A percentile compares a stretch with the other conserved stretches of the same genome.
Conservation (phyloP, 2,797 vertebrate genomes). For the Tenualosa ilisha region DNA sequence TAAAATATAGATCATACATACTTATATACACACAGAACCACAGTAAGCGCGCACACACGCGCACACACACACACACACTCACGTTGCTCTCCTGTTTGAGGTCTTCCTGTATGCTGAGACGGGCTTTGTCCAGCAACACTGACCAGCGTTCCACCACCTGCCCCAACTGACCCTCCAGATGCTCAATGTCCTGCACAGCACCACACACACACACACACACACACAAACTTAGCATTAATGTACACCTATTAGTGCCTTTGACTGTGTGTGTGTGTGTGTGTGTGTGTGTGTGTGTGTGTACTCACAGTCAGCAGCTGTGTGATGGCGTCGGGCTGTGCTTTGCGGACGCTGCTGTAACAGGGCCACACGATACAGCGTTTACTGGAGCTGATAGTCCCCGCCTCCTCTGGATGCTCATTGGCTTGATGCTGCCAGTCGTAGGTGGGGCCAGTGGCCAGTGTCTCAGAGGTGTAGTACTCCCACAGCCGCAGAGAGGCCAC, state of each 20-base stretch:
- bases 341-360: conserved; percentile 88
- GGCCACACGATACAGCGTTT: conserved; percentile 95
- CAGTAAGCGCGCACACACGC: too few species aligned
- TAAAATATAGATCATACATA: background rate
- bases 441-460: conserved; percentile 89
- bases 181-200: conserved; percentile 86
- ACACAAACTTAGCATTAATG: too few species aligned
- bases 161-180: conserved; percentile 85
- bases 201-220: conserved; percentile 12
- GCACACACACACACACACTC: conserved; percentile 55
- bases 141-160: conserved; percentile 91
- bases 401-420: conserved; percentile 65
- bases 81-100: conserved; percentile 84
- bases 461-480: conserved; percentile 94
- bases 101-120: conserved; percentile 87
- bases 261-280: background rate
- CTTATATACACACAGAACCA: too few species aligned
- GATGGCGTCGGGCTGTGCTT: conserved; percentile 89
- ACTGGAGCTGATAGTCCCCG: conserved; percentile 76
- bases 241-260: too few species aligned
- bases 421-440: conserved; percentile 89
- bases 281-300: too few species aligned
- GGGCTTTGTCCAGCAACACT: conserved; percentile 84
- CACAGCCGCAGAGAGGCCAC: conserved; percentile 90
- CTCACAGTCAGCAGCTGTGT: conserved; percentile 90